A percentile compares a stretch with the other conserved stretches of the same genome.
Evolutionary conservation across 2,888 invertebrate genomes (phyloP).

Genomic region (Dione vanillae): DNA sequence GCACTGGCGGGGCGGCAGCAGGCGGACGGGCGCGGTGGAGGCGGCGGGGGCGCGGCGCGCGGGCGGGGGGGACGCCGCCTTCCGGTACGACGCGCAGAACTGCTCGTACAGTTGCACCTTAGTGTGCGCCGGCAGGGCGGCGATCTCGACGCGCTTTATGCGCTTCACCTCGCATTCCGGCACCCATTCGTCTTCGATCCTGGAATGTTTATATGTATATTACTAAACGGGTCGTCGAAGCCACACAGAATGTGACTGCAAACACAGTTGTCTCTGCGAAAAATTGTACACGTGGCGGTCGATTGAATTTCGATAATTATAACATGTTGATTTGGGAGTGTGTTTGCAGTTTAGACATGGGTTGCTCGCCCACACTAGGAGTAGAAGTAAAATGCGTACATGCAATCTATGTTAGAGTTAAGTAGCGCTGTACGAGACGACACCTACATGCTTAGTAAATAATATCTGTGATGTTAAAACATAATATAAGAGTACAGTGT

Average conservation of each 20-base stretch:
- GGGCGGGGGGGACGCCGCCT: slow-evolving; percentile 53
- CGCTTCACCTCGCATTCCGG: slow-evolving; percentile 88
- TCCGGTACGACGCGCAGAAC: slow-evolving; percentile 73
- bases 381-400: slow-evolving; percentile 3
- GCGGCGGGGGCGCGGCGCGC: slow-evolving; percentile 47
- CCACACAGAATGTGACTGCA: slow-evolving; percentile 77
- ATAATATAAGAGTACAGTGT: slow-evolving; percentile 2
- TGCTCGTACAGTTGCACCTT: slow-evolving; percentile 82
- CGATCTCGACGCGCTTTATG: slow-evolving; percentile 85
- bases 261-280: slow-evolving; percentile 55
- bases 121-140: slow-evolving; percentile 74
- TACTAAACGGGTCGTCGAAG: slow-evolving; percentile 34
- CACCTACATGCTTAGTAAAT: slow-evolving; percentile 15
- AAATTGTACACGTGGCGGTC: slow-evolving; percentile 7
- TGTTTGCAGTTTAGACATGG: slow-evolving; percentile 74
- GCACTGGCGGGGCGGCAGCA: slow-evolving; percentile 63
- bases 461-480: slow-evolving; percentile 7
- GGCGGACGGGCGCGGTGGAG: slow-evolving; percentile 46
- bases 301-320: background rate
- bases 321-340: slow-evolving; percentile 48
- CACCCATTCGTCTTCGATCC: slow-evolving; percentile 94
- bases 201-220: slow-evolving; percentile 67
- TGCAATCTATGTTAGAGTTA: slow-evolving; percentile 26
- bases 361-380: slow-evolving; percentile 63
- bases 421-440: slow-evolving; percentile 4